Evolutionary conservation across 23 tunicate genomes (phyloP), one percentile per base, ranked within the genome.

Genomic region (Diplosoma virens): DNA sequence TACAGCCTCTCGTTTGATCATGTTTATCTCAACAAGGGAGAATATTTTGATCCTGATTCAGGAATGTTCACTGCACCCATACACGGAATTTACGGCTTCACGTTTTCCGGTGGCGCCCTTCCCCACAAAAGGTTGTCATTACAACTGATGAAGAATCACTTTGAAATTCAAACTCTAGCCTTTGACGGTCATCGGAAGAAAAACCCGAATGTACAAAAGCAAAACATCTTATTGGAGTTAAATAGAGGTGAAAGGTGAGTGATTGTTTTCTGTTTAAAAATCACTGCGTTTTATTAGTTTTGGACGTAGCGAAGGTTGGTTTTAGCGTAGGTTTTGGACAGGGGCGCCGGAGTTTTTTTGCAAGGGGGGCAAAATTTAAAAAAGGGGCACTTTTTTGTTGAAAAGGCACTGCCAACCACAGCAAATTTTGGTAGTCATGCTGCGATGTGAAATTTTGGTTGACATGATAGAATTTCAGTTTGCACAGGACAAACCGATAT

Each of bases 131-230:
- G 46, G 35, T 2, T 56, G 24, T 78, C 77, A 9, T 37, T 85
- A 74, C 74, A 71, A 32, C 60, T 85, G 26, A 85, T 85, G 84
- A 85, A 85, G 47, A 85, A 85, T 35, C 50, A 85, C 59, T 71
- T 58, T 32, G 91, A 85, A 70, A 74, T 85, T 33, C 76, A 67
- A 59, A 59, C 75, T 2, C 21, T 85, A 31, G 66, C 79, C 33
- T 66, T 50, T 24, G 91, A 85, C 36, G 91, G 91, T 11, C 75
- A 85, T 23, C 27, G 61, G 18, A 85, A 56, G 63, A 45, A 70
- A 28, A 41, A 30, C 11, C 83, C 83, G n/a, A 47, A 58, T 5
- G 70, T 37, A 16, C 83, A 76, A 37, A 59, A 25, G 11, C 81
- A 68, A 46, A 60, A 78, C 1, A 71, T 79, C 0, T 0, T 85